phyloP scores from a whole-genome alignment of 1,140 invertebrate genomes.

The Ceratina australensis region DNA sequence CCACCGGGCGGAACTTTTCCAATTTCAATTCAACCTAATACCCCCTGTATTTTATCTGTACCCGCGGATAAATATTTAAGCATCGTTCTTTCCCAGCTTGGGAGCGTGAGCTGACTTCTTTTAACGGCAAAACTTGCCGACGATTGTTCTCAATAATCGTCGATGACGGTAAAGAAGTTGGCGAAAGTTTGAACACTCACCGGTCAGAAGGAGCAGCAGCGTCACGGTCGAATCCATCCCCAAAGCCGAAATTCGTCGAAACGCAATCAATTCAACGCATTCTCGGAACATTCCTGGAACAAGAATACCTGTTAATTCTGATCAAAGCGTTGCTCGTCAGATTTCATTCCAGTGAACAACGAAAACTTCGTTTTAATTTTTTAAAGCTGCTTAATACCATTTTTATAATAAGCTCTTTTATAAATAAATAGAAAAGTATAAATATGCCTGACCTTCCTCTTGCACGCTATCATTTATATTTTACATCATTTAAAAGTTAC shows the following conservation, averaged over 20 bases:
- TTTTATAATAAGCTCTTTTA: no score
- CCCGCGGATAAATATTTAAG: slow-evolving; percentile 4
- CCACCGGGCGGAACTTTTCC: neutral
- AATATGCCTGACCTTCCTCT: no score
- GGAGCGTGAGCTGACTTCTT: neutral
- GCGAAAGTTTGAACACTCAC: slow-evolving; percentile 60
- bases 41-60: neutral
- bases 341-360: no score
- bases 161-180: neutral
- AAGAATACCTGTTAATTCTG: slow-evolving; percentile 46
- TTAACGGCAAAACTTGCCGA: slow-evolving; percentile 4
- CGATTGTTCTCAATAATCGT: neutral
- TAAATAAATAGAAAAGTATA: no score
- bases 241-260: slow-evolving; percentile 65
- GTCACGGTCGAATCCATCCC: slow-evolving; percentile 74
- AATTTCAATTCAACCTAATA: neutral
- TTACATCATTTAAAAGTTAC: no score
- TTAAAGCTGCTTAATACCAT: no score
- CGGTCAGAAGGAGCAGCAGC: slow-evolving; percentile 72
- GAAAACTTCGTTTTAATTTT: no score
- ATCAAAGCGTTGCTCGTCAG: neutral
- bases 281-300: slow-evolving; percentile 74
- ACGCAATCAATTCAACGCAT: slow-evolving; percentile 72
- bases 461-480: no score
- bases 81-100: neutral